Conservation (phyloP, 2,113 vertebrate species). For the Pycnonotus jocosus region DNA sequence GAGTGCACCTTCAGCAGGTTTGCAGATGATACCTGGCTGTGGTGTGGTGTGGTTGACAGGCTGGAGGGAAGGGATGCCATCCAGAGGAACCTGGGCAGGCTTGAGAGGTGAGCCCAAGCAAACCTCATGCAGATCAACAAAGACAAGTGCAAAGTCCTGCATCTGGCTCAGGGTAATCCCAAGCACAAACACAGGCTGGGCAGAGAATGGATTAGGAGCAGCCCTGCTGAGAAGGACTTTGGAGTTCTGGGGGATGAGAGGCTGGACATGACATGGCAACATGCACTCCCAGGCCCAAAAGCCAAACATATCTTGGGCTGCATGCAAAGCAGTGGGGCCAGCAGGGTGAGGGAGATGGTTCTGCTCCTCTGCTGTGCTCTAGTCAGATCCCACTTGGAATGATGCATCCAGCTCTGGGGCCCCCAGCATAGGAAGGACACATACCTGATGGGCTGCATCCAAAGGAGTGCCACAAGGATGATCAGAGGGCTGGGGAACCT, state of each 20-base stretch:
- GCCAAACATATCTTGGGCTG: neutral
- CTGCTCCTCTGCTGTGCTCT: neutral
- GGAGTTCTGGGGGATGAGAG: neutral
- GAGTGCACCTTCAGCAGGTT: neutral
- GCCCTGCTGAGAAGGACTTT: neutral
- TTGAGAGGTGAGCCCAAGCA: neutral
- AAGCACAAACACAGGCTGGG: neutral
- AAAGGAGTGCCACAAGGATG: neutral
- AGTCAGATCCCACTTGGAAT: neutral
- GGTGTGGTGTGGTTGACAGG: too few species aligned
- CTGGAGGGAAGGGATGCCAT: neutral
- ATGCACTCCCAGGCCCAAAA: neutral
- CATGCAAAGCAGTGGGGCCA: neutral
- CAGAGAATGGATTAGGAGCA: neutral
- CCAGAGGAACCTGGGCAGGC: neutral
- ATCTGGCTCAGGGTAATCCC: neutral
- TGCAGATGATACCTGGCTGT: neutral
- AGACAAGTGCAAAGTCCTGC: neutral
- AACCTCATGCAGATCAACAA: neutral
- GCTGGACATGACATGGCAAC: neutral
- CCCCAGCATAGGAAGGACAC: neutral
- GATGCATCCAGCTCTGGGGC: neutral
- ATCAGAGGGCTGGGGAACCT: neutral
- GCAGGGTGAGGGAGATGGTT: neutral
- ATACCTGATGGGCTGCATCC: rapidly evolving